A percentile compares a stretch with the other conserved stretches of the same genome.
Conservation (phyloP, 2,888 invertebrate species). For the Halictus quadricinctus region DNA sequence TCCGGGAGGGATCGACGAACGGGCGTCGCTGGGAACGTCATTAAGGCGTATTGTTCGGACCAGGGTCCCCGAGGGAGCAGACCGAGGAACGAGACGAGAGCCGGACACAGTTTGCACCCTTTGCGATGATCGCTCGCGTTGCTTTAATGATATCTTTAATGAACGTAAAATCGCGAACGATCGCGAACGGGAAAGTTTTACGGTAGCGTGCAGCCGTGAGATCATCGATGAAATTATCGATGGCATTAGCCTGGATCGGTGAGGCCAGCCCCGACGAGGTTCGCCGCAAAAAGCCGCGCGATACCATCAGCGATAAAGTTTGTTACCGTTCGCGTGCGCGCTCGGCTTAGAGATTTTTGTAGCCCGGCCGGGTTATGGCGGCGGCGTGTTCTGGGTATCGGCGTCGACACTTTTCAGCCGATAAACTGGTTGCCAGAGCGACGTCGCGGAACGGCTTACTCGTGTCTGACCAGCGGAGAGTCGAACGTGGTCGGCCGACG, state of each 20-base stretch:
- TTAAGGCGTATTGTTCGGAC: conserved; percentile 63
- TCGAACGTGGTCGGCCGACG: not conserved
- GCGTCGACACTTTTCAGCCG: conserved; percentile 31
- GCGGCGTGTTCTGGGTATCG: conserved; percentile 28
- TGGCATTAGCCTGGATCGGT: conserved; percentile 34
- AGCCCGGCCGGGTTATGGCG: conserved; percentile 4
- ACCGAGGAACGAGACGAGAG: conserved; percentile 16
- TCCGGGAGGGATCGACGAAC: conserved; percentile 37
- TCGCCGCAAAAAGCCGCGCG: conserved; percentile 4
- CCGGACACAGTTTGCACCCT: not conserved
- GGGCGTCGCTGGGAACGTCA: conserved; percentile 48
- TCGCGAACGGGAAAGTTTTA: not conserved
- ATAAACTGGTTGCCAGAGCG: conserved; percentile 50
- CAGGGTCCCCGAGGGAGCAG: conserved; percentile 43
- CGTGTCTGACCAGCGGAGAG: not conserved
- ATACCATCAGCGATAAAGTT: conserved; percentile 35
- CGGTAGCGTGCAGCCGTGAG: conserved; percentile 30
- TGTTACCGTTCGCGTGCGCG: conserved; percentile 31
- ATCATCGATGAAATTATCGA: conserved; percentile 46
- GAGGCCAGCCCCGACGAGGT: not conserved
- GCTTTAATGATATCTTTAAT: conserved; percentile 39
- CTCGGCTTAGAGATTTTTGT: conserved; percentile 27
- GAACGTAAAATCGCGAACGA: conserved; percentile 23
- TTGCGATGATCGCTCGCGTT: conserved; percentile 22
- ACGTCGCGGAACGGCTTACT: conserved; percentile 39